These are phyloP conservation scores for Argya squamiceps DNA, from an alignment of 2,797 vertebrate species.

Conservation along the genomic window DNA sequence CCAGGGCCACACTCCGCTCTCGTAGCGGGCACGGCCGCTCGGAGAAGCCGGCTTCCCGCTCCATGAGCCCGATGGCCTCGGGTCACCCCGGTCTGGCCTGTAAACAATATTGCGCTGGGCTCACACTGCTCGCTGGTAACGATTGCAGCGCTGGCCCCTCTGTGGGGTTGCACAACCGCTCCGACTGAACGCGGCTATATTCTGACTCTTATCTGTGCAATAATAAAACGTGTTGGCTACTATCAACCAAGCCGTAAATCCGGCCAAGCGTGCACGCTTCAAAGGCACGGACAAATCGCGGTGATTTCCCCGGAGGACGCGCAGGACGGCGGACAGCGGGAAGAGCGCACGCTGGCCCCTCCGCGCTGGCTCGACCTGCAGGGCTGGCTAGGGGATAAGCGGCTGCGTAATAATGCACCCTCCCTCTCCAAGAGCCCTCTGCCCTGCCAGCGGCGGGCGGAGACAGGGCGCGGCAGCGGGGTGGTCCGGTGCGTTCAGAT, in stretches of 20 bases:
- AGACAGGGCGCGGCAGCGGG: not conserved
- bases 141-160: not conserved
- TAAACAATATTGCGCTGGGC: not conserved
- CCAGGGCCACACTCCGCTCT: not conserved
- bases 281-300: not conserved
- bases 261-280: not conserved
- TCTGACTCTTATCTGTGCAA: not conserved
- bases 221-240: not conserved
- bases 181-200: not conserved
- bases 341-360: rapidly evolving
- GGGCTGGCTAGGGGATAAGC: not conserved
- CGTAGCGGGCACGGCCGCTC: too few relatives aligned
- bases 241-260: not conserved
- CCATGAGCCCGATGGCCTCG: not conserved
- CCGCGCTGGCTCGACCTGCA: not conserved
- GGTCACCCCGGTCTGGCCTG: not conserved
- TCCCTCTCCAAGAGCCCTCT: not conserved
- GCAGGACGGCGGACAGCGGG: not conserved
- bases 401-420: not conserved
- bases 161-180: not conserved
- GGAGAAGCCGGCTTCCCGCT: not conserved
- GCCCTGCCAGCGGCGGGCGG: not conserved
- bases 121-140: not conserved
- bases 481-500: not conserved
- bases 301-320: not conserved